Evolutionary conservation across 1,140 invertebrate species (phyloP), one percentile per base, ranked within the genome.

Genomic region (Leptopilina clavipes): DNA sequence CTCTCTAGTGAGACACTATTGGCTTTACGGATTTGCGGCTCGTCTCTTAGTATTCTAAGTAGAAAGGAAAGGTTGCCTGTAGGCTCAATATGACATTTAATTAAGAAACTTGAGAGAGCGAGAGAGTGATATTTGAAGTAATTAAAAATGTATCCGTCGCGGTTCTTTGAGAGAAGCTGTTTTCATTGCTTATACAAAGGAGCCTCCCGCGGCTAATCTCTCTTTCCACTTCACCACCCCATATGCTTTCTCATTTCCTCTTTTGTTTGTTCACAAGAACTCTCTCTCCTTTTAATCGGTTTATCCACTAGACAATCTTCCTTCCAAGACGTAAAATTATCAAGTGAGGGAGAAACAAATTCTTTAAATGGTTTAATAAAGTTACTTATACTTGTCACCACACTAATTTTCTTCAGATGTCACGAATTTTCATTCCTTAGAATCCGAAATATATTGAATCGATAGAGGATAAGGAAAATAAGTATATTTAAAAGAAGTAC

Each of bases 71-170:
- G 70, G 45, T 82, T 73, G 79, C 75, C 81, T 79, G 48, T 40
- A 80, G 87, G 84, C 82, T 70, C 76, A 85, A 86, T 89, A 90
- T 87, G 89, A 90, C 88, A 90, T 90, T 89, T 89, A 89, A 90
- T 90, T 90, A 90, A 89, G 85, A 86, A 86, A 83, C 82, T 86
- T 83, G 81, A 82, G 52, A 79, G 83, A 83, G 80, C 76, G 44
- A 82, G 77, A 79, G 79, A 87, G 82, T 87, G 86, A 89, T 90
- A 90, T 89, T 90, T 86, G 84, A 89, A 82, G 86, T 87, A 90
- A 90, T 90, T 90, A 90, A 90, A 90, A 90, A 90, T 90, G 88
- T 90, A 90, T 89, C 85, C 87, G 82, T 87, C 85, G 85, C 85
- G 87, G 88, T 86, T 89, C 88, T 89, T 90, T 90, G 88, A 89